Percentiles rank a stretch among this genome's conserved stretches.
Evolutionary conservation across 1,140 invertebrate species (phyloP).

Genomic region (Papilio aristodemus): DNA sequence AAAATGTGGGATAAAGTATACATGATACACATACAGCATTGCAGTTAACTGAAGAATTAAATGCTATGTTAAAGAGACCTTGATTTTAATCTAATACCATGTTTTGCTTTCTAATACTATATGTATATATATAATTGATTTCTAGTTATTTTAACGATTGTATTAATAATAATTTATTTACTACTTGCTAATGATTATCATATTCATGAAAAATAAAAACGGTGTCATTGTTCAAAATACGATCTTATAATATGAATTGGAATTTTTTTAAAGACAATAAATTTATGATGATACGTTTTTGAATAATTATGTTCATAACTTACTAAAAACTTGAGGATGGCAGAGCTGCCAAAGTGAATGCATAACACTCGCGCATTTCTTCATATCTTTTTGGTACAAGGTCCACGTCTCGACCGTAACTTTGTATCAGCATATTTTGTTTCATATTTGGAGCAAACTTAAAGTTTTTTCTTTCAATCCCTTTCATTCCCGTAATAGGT

Average conservation of each 20-base stretch:
- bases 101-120: no score
- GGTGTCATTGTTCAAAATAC: no score
- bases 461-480: slow-evolving; percentile 24
- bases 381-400: slow-evolving; percentile 25
- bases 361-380: slow-evolving; percentile 23
- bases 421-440: slow-evolving; percentile 28
- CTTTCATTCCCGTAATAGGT: slow-evolving; percentile 18
- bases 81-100: no score
- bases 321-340: slow-evolving; percentile 29
- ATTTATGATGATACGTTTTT: neutral
- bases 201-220: neutral
- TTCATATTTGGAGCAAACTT: neutral
- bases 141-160: no score
- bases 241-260: no score
- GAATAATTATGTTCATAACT: neutral
- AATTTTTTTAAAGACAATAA: neutral
- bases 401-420: slow-evolving; percentile 7
- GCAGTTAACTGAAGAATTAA: no score
- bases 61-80: no score
- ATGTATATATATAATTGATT: no score
- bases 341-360: slow-evolving; percentile 7
- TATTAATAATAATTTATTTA: no score
- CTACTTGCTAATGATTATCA: no score
- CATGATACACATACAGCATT: no score
- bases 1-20: no score